Evolutionary conservation across 2,888 invertebrate genomes (phyloP), one percentile per base, ranked within the genome.

Genomic region (Chymomyza fuscimana): DNA sequence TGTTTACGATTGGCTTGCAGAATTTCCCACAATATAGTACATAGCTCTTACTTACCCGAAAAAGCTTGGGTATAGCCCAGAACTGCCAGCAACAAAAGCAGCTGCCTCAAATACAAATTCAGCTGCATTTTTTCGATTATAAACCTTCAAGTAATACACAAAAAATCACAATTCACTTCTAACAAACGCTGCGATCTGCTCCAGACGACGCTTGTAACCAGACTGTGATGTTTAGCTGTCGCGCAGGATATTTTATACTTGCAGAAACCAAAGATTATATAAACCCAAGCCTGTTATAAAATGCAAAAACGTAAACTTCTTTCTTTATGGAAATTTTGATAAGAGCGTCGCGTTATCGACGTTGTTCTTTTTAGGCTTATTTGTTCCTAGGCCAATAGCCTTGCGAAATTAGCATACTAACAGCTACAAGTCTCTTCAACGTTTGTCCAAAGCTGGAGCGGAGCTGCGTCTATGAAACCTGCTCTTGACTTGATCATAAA

Each of bases 181-280:
- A 36, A 9, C 36, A 36, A 9, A 36, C 32, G 70, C 50, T 67
- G 25, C 52, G 69, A 64, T 62, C 32, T 58, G 76, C 65, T 63
- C 72, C 29, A 59, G 63, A 61, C 63, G 74, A 54, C 65, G 58
- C 52, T 70, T 80, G 54, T 54, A 66, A 54, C 9, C 59, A 67
- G 72, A 82, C 83, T 82, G 83, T 66, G 69, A 36, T 22, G 61
- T 22, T 29, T 6, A 56, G 25, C 22, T n/a, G 36, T 36, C 25
- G 7, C 15, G 7, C 75, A 62, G 71, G 63, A 67, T 68, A 61
- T 69, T 82, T 83, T 82, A 82, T 82, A 81, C 70, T n/a, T 19
- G 63, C 54, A 36, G 16, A 36, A 36, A 36, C 51, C 25, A 19
- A 60, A n/a, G 16, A 46, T 1, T 19, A 64, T 40, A 4, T 58